Base-by-base conservation (phyloP, 2,888 invertebrate species). In the Lagria hirta region DNA sequence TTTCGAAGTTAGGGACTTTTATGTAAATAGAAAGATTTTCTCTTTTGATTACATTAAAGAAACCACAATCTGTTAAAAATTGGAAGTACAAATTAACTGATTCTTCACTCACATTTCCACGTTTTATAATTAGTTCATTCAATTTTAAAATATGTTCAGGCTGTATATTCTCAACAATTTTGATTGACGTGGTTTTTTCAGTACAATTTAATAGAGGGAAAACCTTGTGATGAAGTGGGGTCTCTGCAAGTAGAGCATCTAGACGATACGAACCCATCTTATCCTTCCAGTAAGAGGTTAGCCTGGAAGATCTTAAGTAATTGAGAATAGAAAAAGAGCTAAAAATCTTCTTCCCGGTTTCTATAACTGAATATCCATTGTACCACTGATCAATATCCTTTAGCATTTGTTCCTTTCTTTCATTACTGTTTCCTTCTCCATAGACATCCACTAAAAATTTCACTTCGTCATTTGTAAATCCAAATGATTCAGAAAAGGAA, bases 391-490 rank as follows among this genome's bases (percentile, higher is more conserved):
- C 16, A 33, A 33, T 26, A 26, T 26, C 13, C 26, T 26, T 26
- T 26, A 26, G 26, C 4, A 26, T 26, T 26, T 26, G 11, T 30
- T 33, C 22, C 8, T 33, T 33, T 33, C 4, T 15, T 16, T 24
- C 35, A 35, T 10, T 35, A 35, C 11, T 24, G 24, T 23, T 35
- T 35, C 3, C 3, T 24, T 24, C 16, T 35, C 8, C 3, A 35
- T 35, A 35, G 35, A 35, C 35, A 24, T 35, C 17, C 24, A 33
- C 33, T 33, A 33, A 33, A 33, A 33, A 33, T 33, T 6, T 23
- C 33, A 33, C 22, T 18, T 30, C 30, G 3, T 33, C 11, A 14
- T 33, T 11, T 21, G 33, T 33, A 33, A 33, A 33, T 23, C 33
- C 33, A 22, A 33, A 33, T 33, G 22, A 33, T 33, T 33, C 23